Evolutionary conservation across 2,797 vertebrate genomes (phyloP).

Genomic region (Myotis pilosus): DNA sequence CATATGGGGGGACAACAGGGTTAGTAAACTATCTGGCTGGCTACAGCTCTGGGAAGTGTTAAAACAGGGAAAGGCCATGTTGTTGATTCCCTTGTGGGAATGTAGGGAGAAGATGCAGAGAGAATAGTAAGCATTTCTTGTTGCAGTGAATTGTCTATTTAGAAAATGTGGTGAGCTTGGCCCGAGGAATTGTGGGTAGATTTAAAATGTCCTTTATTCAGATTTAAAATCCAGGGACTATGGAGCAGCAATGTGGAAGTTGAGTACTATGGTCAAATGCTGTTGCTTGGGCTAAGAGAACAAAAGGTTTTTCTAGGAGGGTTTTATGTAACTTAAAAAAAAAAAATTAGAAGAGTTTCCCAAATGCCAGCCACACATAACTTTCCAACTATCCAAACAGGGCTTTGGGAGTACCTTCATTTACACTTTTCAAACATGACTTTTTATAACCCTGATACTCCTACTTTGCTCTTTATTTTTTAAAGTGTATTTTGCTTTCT

Average conservation of each 20-base stretch:
- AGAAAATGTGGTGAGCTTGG: conserved; percentile 13
- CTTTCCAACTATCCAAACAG: neutral
- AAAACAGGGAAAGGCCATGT: neutral
- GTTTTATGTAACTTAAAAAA: neutral
- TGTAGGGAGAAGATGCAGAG: conserved; percentile 31
- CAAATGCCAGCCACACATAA: neutral
- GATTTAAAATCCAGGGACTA: neutral
- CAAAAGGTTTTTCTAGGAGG: neutral
- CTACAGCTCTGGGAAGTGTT: neutral
- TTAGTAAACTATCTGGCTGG: neutral
- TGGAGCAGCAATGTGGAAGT: neutral
- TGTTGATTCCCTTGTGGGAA: neutral
- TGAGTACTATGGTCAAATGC: neutral
- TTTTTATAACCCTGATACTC: neutral
- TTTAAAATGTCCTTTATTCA: conserved; percentile 5
- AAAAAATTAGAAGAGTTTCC: neutral
- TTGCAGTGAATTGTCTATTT: conserved; percentile 38
- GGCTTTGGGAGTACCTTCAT: neutral
- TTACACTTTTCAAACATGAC: neutral
- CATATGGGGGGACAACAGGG: neutral
- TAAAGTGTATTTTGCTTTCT: conserved; percentile 16
- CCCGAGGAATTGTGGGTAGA: neutral
- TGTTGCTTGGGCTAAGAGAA: neutral
- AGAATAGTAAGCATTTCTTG: conserved; percentile 25
- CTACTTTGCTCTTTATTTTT: neutral